phyloP scores from a whole-genome alignment of 1,140 invertebrate genomes.

The Nilaparvata lugens region DNA sequence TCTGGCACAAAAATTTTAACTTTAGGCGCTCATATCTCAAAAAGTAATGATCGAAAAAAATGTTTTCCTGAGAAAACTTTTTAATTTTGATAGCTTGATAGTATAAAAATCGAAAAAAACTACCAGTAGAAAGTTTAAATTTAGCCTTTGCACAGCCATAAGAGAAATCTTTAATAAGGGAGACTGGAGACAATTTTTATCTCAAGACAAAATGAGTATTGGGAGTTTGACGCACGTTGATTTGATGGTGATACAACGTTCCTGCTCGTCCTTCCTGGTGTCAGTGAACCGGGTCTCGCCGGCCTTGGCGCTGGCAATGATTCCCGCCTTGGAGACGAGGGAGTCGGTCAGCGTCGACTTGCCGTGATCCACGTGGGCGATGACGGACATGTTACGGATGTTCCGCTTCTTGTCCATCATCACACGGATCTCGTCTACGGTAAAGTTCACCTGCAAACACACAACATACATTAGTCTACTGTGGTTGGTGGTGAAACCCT shows the following conservation, averaged over 20 bases:
- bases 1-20: too few species aligned
- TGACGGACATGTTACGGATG: constrained; percentile 99
- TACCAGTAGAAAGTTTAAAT: too few species aligned
- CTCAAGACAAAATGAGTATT: too few species aligned
- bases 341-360: constrained; percentile 99
- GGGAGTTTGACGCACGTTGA: constrained; percentile 86
- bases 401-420: constrained; percentile 99
- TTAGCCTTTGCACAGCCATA: too few species aligned
- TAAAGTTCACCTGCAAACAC: constrained; percentile 94
- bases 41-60: too few species aligned
- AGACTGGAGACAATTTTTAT: too few species aligned
- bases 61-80: too few species aligned
- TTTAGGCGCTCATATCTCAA: too few species aligned
- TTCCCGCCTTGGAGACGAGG: constrained; percentile 98
- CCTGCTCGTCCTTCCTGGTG: constrained; percentile 98
- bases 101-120: too few species aligned
- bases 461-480: background rate
- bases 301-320: constrained; percentile 96
- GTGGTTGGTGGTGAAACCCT: background rate
- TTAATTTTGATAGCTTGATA: too few species aligned
- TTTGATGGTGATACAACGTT: constrained; percentile 99
- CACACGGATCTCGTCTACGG: constrained; percentile 96
- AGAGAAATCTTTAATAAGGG: too few species aligned
- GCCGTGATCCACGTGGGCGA: constrained; percentile 99
- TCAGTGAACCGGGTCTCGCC: constrained; percentile 99